Evolutionary conservation across 2,888 invertebrate species (phyloP).

Genomic region (Drosophila mettleri): DNA sequence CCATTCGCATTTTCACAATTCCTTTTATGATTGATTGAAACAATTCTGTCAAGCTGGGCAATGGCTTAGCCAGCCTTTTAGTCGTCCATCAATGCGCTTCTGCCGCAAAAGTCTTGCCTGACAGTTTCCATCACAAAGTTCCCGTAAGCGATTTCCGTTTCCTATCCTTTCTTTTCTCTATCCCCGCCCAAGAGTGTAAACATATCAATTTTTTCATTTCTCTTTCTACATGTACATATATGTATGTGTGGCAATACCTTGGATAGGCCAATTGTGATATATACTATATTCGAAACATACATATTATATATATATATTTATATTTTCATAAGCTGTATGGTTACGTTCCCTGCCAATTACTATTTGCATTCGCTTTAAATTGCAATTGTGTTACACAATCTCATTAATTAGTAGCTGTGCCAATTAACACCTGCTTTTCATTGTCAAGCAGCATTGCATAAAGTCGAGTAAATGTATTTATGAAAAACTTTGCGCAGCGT

Average conservation of each 20-base stretch:
- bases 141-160: conserved; percentile 24
- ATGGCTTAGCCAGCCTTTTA: conserved; percentile 21
- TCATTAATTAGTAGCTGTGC: conserved; percentile 5
- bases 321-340: conserved; percentile 15
- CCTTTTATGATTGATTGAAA: conserved; percentile 56
- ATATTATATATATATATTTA: neutral
- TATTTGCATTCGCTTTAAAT: neutral
- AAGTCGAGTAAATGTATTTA: neutral
- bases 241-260: too few relatives aligned
- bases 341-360: neutral
- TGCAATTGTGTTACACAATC: neutral
- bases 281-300: neutral
- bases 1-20: conserved; percentile 23
- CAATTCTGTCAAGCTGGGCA: conserved; percentile 42
- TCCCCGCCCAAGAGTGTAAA: conserved; percentile 26
- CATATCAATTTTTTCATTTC: conserved; percentile 39
- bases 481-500: neutral
- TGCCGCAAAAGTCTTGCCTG: conserved; percentile 18
- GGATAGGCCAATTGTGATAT: neutral
- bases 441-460: neutral
- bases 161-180: conserved; percentile 7
- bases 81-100: conserved; percentile 54
- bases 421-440: conserved; percentile 13
- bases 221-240: neutral
- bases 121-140: conserved; percentile 56